Conservation (phyloP, 2,113 vertebrate genomes). For the Pungitius pungitius region DNA sequence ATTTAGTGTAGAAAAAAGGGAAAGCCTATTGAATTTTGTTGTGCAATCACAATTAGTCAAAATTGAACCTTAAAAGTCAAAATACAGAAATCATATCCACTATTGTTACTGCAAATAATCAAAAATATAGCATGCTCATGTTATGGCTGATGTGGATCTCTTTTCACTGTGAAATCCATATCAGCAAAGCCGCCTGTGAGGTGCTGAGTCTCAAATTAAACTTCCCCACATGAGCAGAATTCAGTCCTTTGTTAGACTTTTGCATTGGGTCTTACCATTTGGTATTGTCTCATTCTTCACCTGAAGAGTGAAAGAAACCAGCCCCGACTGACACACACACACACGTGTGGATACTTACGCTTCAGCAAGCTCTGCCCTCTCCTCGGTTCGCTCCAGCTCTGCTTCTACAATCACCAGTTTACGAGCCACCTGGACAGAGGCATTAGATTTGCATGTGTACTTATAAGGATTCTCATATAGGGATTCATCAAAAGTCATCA, state of each 20-base stretch:
- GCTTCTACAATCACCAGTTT: constrained; percentile 92
- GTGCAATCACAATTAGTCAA: neutral
- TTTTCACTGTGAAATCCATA: neutral
- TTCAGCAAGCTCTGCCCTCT: constrained; percentile 83
- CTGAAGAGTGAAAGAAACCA: neutral
- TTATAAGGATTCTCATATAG: neutral
- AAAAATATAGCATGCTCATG: neutral
- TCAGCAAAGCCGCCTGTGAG: neutral
- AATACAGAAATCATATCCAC: neutral
- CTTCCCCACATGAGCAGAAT: neutral
- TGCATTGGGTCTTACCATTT: neutral
- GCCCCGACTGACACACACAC: neutral
- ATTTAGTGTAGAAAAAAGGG: neutral
- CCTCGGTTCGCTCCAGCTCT: constrained; percentile 83
- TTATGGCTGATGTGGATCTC: neutral
- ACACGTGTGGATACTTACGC: constrained; percentile 73
- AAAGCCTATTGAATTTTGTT: neutral
- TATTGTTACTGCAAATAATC: neutral
- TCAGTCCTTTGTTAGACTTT: neutral
- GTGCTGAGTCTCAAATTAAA: neutral
- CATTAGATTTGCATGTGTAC: neutral
- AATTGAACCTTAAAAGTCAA: neutral
- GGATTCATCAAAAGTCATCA: neutral
- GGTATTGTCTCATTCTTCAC: neutral
- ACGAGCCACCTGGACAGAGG: constrained; percentile 87